A percentile compares a stretch with the other conserved stretches of the same genome.
Evolutionary conservation across 2,888 invertebrate genomes (phyloP).

Genomic region (Lymantria monacha): DNA sequence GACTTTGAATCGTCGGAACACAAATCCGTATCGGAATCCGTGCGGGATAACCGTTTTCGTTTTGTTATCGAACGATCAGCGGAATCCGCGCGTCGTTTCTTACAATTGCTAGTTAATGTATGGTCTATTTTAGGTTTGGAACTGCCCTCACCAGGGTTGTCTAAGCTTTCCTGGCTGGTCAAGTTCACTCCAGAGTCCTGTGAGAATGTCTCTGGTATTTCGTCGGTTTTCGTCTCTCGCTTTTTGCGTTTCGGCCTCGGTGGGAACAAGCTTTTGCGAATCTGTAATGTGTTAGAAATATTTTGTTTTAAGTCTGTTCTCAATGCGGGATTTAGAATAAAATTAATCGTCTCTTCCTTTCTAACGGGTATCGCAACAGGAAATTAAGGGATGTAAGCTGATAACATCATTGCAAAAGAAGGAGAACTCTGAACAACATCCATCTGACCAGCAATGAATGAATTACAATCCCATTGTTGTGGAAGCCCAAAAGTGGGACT

Average conservation of each 20-base stretch:
- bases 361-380: too few species aligned
- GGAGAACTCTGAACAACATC: too few species aligned
- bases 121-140: background rate
- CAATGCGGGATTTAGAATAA: too few species aligned
- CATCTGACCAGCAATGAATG: too few species aligned
- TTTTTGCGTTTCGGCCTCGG: constrained; percentile 82
- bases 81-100: constrained; percentile 51
- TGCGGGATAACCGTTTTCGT: constrained; percentile 35
- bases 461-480: too few species aligned
- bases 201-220: constrained; percentile 44
- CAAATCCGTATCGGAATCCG: constrained; percentile 40
- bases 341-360: too few species aligned
- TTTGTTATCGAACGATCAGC: constrained; percentile 46
- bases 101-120: constrained; percentile 10
- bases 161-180: constrained; percentile 49
- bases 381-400: too few species aligned
- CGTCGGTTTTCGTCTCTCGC: constrained; percentile 29
- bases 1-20: constrained; percentile 27
- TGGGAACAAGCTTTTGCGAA: constrained; percentile 86
- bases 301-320: too few species aligned
- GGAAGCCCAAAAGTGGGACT: too few species aligned
- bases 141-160: constrained; percentile 25
- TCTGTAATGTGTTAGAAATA: constrained; percentile 58
- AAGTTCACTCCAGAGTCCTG: constrained; percentile 63
- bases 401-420: too few species aligned